Evolutionary conservation across 2,113 vertebrate species (phyloP), one percentile per base, ranked within the genome.

Genomic region (Morphnarchus princeps): DNA sequence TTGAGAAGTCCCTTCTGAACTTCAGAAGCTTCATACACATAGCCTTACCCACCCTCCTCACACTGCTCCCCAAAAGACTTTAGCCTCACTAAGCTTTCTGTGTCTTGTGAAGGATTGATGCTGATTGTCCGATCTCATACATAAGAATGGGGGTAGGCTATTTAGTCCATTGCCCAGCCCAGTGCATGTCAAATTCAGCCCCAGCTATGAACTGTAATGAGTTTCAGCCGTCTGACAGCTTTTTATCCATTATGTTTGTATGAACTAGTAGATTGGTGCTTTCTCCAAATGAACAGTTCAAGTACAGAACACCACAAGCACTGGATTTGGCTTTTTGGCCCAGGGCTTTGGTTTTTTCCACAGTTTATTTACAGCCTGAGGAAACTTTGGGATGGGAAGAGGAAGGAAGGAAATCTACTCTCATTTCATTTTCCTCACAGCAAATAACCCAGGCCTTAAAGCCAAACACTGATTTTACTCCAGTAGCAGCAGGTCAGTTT

Each of bases 41-140:
- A 52, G 59, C n/a, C 31, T 49, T n/a, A 31, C 24, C 10, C 43
- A n/a, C 29, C 17, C 45, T 65, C 24, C 43, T 71, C 24, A 9
- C 14, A 10, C 31, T 40, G 42, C n/a, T 84, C 47, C 34, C 42
- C 54, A 24, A 2, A 22, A 59, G 24, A 14, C 42, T 38, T 84
- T 9, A 24, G 5, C 29, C 54, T 66, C 62, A 11, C 42, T 32
- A 28, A 34, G 9, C 34, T 62, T 70, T 43, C 73, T 18, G 14
- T 16, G 16, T 36, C 58, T 42, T 16, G 16, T 45, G 54, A 55
- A n/a, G 17, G 69, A 34, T 6, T 22, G 24, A 52, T 15, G 22
- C 8, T 7, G 19, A 38, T 6, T 20, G 15, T 13, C 42, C 2
- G 0, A 16, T 17, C 58, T 67, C 40, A 31, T 3, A 29, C 15